These are phyloP conservation scores for Drosophila simulans DNA, from an alignment of 1,140 invertebrate genomes.

Conservation along the genomic window DNA sequence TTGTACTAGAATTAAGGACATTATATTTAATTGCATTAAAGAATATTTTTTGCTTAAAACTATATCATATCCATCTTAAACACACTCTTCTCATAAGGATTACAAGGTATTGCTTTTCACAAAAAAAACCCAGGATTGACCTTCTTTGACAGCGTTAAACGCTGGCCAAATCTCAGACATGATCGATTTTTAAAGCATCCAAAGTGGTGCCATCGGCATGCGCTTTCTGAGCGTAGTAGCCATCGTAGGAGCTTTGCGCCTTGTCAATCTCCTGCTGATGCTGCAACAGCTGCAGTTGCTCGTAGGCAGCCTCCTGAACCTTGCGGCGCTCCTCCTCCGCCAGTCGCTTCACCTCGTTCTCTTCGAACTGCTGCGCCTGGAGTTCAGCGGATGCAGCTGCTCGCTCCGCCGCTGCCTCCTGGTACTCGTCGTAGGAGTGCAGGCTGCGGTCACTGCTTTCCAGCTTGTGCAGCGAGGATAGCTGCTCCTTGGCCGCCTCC, in stretches of 20 bases:
- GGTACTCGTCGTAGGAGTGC: conserved; percentile 71
- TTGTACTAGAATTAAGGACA: conserved; percentile 11
- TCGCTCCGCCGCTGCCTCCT: conserved; percentile 68
- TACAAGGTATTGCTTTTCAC: conserved; percentile 58
- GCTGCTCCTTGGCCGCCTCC: conserved; percentile 75
- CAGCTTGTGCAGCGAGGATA: conserved; percentile 65
- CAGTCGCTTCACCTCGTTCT: conserved; percentile 62
- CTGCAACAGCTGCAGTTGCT: conserved; percentile 68
- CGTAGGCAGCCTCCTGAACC: conserved; percentile 73
- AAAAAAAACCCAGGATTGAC: not conserved
- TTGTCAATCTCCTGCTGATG: conserved; percentile 71
- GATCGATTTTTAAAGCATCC: conserved; percentile 63
- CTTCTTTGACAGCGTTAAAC: conserved; percentile 14
- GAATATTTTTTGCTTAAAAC: conserved; percentile 18
- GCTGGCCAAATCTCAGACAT: conserved; percentile 42
- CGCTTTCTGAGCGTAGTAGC: conserved; percentile 71
- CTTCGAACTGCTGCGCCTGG: conserved; percentile 71
- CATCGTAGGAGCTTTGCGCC: conserved; percentile 70
- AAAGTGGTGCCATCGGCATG: conserved; percentile 50
- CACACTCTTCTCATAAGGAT: conserved; percentile 9
- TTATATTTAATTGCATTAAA: not conserved
- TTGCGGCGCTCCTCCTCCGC: conserved; percentile 68
- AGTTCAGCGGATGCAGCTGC: conserved; percentile 72
- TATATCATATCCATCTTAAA: conserved; percentile 19
- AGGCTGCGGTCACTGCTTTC: conserved; percentile 62